These are phyloP conservation scores for Maylandia zebra DNA, from an alignment of 2,113 vertebrate genomes.

Conservation along the genomic window DNA sequence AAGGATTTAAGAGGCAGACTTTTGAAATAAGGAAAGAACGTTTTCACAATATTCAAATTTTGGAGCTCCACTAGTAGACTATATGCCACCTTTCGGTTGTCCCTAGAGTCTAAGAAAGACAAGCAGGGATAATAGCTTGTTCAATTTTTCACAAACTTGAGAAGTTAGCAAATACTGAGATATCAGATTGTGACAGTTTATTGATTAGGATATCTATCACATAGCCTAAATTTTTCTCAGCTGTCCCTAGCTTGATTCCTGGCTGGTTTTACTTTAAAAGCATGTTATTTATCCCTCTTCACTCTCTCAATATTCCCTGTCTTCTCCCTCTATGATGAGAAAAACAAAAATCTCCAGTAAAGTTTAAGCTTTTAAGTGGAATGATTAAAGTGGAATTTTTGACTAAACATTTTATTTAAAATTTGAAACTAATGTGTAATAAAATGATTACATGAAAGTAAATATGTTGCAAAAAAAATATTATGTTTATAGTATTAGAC, in stretches of 20 bases:
- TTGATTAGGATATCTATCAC: background rate
- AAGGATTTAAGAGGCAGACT: background rate
- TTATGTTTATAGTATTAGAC: background rate
- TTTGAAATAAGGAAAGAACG: background rate
- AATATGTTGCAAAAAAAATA: background rate
- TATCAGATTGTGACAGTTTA: background rate
- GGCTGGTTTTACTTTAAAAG: background rate
- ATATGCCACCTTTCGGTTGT: background rate
- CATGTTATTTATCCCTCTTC: background rate
- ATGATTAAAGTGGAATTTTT: background rate
- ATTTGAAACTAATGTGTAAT: background rate
- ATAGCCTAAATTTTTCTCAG: fast-evolving
- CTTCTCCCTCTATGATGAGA: background rate
- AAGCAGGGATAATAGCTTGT: background rate
- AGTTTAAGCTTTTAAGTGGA: background rate
- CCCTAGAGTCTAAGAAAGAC: background rate
- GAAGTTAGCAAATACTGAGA: background rate
- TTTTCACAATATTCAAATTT: background rate
- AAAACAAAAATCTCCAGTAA: background rate
- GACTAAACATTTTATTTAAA: background rate
- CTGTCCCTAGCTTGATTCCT: background rate
- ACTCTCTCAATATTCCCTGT: background rate
- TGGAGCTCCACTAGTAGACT: background rate
- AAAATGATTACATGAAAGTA: background rate
- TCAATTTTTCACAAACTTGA: background rate